Percentiles rank a stretch among this genome's conserved stretches.
These are phyloP conservation scores for Timandra comae DNA, from an alignment of 2,888 invertebrate genomes.

Conservation along the genomic window DNA sequence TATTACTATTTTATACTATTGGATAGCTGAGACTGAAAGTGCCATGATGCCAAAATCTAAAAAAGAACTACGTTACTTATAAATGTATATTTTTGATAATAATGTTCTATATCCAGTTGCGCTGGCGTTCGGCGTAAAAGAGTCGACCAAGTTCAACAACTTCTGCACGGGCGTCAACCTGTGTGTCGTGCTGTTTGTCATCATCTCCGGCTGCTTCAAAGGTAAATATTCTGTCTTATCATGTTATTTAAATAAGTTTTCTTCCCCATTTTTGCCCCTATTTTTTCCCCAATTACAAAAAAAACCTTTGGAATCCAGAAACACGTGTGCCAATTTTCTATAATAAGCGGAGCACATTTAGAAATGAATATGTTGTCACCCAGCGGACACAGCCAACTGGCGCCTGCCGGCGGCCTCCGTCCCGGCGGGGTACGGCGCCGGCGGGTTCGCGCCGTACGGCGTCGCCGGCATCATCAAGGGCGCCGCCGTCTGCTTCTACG, in stretches of 20 bases:
- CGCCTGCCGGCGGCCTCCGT: slow-evolving; percentile 80
- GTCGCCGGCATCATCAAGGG: slow-evolving; percentile 90
- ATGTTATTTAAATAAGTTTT: too few species aligned
- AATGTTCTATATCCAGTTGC: slow-evolving; percentile 80
- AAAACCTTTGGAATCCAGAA: neutral
- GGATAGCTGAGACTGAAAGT: too few species aligned
- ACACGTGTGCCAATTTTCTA: neutral
- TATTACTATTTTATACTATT: too few species aligned
- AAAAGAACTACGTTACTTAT: too few species aligned
- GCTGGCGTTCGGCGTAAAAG: slow-evolving; percentile 89
- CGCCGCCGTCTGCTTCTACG: slow-evolving; percentile 93
- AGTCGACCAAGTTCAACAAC: slow-evolving; percentile 91
- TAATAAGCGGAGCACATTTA: neutral
- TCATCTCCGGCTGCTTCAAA: slow-evolving; percentile 85
- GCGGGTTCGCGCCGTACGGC: too few species aligned
- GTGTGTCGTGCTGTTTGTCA: slow-evolving; percentile 87
- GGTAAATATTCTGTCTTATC: too few species aligned
- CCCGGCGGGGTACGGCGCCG: slow-evolving; percentile 75
- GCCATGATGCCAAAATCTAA: too few species aligned
- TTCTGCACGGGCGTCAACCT: slow-evolving; percentile 90
- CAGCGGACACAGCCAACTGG: slow-evolving; percentile 89
- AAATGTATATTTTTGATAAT: too few species aligned
- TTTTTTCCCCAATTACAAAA: too few species aligned
- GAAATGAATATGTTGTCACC: slow-evolving; percentile 23
- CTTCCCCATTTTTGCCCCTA: too few species aligned